These are phyloP conservation scores for Pteromalus puparum DNA, from an alignment of 1,140 invertebrate genomes.

Conservation along the genomic window DNA sequence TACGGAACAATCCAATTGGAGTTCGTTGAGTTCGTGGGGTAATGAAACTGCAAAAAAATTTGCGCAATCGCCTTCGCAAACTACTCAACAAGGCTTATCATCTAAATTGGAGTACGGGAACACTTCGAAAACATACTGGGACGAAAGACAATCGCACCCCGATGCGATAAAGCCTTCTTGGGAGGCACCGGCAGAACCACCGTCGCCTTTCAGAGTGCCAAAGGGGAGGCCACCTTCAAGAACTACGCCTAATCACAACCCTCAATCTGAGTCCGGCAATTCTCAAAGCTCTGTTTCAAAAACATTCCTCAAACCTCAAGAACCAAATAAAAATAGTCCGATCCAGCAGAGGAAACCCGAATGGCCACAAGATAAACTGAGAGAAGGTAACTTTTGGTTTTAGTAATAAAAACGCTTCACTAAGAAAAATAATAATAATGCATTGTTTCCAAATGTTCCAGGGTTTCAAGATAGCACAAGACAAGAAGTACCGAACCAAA, in stretches of 20 bases:
- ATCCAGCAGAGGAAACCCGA: conserved; percentile 50
- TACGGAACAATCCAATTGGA: conserved; percentile 49
- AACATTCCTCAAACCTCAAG: conserved; percentile 72
- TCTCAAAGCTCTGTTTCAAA: conserved; percentile 64
- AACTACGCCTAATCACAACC: conserved; percentile 68
- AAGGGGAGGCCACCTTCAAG: conserved; percentile 81
- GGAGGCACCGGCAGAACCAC: conserved; percentile 68
- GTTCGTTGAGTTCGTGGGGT: conserved; percentile 43
- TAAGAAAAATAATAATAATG: not conserved
- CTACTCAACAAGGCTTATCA: conserved; percentile 47
- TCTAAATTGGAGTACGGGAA: conserved; percentile 59
- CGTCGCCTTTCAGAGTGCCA: conserved; percentile 79
- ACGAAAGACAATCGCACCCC: conserved; percentile 55
- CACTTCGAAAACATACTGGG: conserved; percentile 56
- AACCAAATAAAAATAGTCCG: conserved; percentile 60
- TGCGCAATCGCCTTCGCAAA: conserved; percentile 46
- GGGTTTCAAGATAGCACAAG: conserved; percentile 59
- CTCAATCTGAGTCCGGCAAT: conserved; percentile 57
- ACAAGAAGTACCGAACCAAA: conserved; percentile 57
- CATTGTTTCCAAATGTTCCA: not conserved
- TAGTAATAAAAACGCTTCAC: not conserved
- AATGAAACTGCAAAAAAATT: conserved; percentile 17
- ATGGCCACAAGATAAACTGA: conserved; percentile 63
- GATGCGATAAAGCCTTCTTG: conserved; percentile 61
- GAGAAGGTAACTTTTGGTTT: conserved; percentile 54